These are phyloP conservation scores for Magallana angulata DNA, from an alignment of 1,140 invertebrate genomes.

Conservation along the genomic window DNA sequence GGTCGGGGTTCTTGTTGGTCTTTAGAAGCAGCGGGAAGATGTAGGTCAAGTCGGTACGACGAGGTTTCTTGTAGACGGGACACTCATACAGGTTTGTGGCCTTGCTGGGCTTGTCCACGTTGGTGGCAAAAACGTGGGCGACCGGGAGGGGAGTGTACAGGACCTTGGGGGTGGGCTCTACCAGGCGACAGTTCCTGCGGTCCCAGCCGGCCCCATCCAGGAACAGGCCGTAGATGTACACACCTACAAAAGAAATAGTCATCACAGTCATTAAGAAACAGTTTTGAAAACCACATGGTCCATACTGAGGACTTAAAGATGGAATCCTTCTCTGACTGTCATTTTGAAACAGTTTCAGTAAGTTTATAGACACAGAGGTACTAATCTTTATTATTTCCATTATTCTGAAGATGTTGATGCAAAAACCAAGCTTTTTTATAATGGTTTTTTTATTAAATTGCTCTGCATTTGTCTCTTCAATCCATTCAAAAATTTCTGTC, in stretches of 20 bases:
- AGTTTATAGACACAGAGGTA: too few species aligned
- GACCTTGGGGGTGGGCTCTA: constrained; percentile 78
- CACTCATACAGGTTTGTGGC: constrained; percentile 95
- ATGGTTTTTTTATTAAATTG: too few species aligned
- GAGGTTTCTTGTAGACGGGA: constrained; percentile 97
- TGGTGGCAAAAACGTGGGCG: constrained; percentile 95
- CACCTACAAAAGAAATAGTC: constrained; percentile 68
- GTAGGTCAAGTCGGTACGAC: constrained; percentile 95
- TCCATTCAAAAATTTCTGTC: too few species aligned
- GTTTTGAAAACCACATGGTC: neutral
- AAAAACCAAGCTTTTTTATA: too few species aligned
- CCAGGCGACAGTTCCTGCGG: constrained; percentile 72
- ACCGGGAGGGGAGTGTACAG: constrained; percentile 77
- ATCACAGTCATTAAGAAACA: neutral
- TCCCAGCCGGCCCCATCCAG: constrained; percentile 80
- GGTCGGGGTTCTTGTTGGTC: constrained; percentile 82
- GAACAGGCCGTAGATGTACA: constrained; percentile 78
- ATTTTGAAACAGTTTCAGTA: too few species aligned
- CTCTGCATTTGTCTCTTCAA: too few species aligned
- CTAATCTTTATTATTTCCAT: too few species aligned
- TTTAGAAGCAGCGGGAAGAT: constrained; percentile 95
- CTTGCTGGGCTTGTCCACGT: constrained; percentile 85
- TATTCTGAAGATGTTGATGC: too few species aligned
- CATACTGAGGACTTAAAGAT: too few species aligned
- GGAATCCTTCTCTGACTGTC: too few species aligned